Conservation (phyloP, 2,113 vertebrate genomes). For the Scophthalmus maximus region DNA sequence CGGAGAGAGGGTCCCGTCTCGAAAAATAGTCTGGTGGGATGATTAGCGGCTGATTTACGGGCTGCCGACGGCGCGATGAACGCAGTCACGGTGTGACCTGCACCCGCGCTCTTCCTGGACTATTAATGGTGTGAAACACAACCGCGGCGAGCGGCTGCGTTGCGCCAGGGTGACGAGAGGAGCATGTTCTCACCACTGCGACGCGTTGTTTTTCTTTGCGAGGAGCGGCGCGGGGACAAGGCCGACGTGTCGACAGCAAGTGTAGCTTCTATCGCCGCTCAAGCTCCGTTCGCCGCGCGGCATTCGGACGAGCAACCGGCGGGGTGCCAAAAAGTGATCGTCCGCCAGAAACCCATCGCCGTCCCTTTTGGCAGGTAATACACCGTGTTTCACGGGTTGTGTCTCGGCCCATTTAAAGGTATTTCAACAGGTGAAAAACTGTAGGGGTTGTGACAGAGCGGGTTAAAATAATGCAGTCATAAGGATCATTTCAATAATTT, state of each 20-base stretch:
- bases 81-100: conserved; percentile 46
- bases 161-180: conserved; percentile 42
- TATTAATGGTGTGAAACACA: conserved; percentile 50
- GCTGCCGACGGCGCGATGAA: conserved; percentile 55
- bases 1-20: conserved; percentile 36
- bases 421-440: too few species aligned
- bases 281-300: background rate
- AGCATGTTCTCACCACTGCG: conserved; percentile 36
- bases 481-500: too few species aligned
- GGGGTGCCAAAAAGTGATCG: too few species aligned
- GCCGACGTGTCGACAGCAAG: too few species aligned
- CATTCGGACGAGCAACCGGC: too few species aligned
- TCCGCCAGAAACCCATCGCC: too few species aligned
- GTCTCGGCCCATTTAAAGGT: too few species aligned
- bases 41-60: conserved; percentile 72
- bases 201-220: conserved; percentile 20
- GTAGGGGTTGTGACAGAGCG: too few species aligned
- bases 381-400: too few species aligned
- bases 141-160: conserved; percentile 36
- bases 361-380: too few species aligned
- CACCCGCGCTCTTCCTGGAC: conserved; percentile 17
- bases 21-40: conserved; percentile 57
- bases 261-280: background rate
- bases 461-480: too few species aligned
- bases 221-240: too few species aligned